phyloP scores from a whole-genome alignment of 2,797 vertebrate species.

The Atherinosoma microstoma region DNA sequence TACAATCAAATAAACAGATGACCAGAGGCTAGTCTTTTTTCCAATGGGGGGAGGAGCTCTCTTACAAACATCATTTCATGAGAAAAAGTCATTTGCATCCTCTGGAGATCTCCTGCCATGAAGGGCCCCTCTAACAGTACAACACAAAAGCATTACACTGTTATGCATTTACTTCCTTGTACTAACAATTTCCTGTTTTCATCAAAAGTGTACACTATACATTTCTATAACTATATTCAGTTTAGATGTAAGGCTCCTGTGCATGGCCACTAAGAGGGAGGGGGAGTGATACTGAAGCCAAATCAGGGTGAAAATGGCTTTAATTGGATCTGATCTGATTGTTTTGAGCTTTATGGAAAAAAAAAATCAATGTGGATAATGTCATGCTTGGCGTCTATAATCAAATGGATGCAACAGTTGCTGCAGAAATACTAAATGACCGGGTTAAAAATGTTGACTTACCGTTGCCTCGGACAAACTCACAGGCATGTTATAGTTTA shows the following conservation, averaged over 20 bases:
- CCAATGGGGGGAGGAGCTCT: slow-evolving; percentile 79
- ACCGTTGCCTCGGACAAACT: slow-evolving; percentile 40
- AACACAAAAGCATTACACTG: slow-evolving; percentile 25
- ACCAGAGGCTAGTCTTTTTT: slow-evolving; percentile 78
- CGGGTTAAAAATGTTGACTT: slow-evolving; percentile 18
- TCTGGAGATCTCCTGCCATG: slow-evolving; percentile 38
- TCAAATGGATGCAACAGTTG: slow-evolving; percentile 28
- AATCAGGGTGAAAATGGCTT: slow-evolving; percentile 36
- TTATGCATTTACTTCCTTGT: slow-evolving; percentile 27
- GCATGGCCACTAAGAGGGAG: slow-evolving; percentile 32
- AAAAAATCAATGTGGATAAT: slow-evolving; percentile 1
- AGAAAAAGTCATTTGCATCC: slow-evolving; percentile 35
- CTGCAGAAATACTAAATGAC: slow-evolving; percentile 21
- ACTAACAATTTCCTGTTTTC: slow-evolving; percentile 22
- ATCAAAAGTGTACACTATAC: slow-evolving; percentile 9
- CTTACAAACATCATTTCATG: slow-evolving; percentile 47
- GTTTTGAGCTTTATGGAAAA: slow-evolving; percentile 9
- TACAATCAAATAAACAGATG: slow-evolving; percentile 81
- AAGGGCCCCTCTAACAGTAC: slow-evolving; percentile 20
- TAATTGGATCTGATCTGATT: slow-evolving; percentile 16
- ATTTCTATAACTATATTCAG: slow-evolving; percentile 8
- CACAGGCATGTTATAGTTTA: slow-evolving; percentile 51
- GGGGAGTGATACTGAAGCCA: slow-evolving; percentile 8
- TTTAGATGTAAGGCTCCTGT: slow-evolving; percentile 13
- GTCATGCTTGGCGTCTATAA: slow-evolving; percentile 33